Percentiles rank a stretch among this genome's conserved stretches.
These are phyloP conservation scores for Octodon degus DNA, from an alignment of 2,113 vertebrate species.

Conservation along the genomic window DNA sequence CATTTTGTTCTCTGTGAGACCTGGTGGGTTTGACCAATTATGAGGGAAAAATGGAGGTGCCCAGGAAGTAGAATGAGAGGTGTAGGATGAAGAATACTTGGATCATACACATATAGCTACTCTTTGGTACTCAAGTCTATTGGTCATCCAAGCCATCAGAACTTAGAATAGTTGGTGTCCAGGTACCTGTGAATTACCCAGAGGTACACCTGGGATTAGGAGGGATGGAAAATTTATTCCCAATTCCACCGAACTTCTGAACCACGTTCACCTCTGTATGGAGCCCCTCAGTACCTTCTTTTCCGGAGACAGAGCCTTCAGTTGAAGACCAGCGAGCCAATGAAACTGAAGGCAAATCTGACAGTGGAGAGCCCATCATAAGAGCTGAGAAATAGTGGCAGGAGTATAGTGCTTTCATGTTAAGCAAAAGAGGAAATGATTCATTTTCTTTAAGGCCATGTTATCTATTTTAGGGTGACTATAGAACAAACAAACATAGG, in stretches of 20 bases:
- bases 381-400: neutral
- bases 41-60: neutral
- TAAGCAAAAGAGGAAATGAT: neutral
- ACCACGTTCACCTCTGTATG: neutral
- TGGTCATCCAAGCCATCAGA: neutral
- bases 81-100: neutral
- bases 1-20: neutral
- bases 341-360: neutral
- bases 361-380: neutral
- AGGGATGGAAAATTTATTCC: neutral
- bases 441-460: neutral
- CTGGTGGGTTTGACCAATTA: neutral
- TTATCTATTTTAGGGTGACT: neutral
- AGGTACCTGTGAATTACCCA: neutral
- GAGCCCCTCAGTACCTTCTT: neutral
- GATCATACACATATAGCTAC: neutral
- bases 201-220: neutral
- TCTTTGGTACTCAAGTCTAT: neutral
- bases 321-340: neutral
- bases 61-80: neutral
- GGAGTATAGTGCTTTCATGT: neutral
- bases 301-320: neutral
- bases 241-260: neutral
- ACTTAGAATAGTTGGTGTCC: conserved; percentile 1
- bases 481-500: neutral